These are phyloP conservation scores for Clarias macrocephalus DNA, from an alignment of 2,113 vertebrate species.

Conservation along the genomic window DNA sequence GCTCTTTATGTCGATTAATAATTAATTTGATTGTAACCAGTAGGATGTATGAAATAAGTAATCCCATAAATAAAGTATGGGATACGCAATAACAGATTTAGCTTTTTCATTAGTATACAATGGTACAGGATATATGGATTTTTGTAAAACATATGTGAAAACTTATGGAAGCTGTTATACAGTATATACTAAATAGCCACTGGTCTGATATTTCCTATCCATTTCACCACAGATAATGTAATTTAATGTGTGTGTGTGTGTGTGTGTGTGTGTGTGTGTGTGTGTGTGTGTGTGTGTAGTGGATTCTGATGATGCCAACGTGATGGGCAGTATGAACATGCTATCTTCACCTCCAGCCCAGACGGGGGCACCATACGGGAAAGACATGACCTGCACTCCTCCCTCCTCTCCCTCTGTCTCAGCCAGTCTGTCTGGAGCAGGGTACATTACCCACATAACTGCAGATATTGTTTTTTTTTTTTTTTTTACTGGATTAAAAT, in stretches of 20 bases:
- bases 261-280: constrained; percentile 14
- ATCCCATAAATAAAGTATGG: neutral
- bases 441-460: constrained; percentile 58
- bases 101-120: neutral
- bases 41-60: neutral
- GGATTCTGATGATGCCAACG: constrained; percentile 86
- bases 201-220: neutral
- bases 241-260: neutral
- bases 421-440: constrained; percentile 80
- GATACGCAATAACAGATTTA: neutral
- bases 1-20: neutral
- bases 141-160: no score
- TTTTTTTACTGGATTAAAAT: neutral
- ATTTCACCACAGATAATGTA: neutral
- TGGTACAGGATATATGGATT: neutral
- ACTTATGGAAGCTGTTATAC: neutral
- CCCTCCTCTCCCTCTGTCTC: constrained; percentile 87
- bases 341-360: constrained; percentile 76
- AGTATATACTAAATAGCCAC: neutral
- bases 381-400: constrained; percentile 83
- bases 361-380: constrained; percentile 70
- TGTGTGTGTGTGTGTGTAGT: constrained; percentile 63
- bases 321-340: constrained; percentile 76
- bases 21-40: neutral
- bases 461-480: neutral